Base-by-base conservation (phyloP, 2,113 vertebrate genomes). In the Tor tambroides region DNA sequence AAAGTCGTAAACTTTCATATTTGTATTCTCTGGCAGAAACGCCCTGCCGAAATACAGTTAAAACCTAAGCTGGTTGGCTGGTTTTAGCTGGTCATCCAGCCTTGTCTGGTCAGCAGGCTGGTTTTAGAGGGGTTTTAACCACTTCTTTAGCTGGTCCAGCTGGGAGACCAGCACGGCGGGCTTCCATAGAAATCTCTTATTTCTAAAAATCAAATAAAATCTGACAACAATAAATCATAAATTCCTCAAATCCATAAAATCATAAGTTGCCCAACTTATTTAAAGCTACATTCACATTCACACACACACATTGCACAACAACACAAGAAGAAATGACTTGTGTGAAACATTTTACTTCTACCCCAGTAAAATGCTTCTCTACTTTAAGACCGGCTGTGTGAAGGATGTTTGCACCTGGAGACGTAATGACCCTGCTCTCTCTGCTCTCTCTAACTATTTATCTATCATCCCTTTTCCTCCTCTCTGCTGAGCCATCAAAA, bases 401-500 rank as follows among this genome's bases (percentile, higher is more conserved):
- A 61, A 23, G 59, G 41, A 85, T 78, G 65, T 72, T 86, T 87
- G 54, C 51, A 80, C 79, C 86, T 83, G 67, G 83, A 84, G 49
- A 84, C 49, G 59, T 72, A 72, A 84, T 38, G 69, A 23, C 35
- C 46, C 41, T 30, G 21, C 74, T 85, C 32, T 46, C 82, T 72
- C 72, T 17, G 26, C 74, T 84, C 46, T 43, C 76, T 61, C 74
- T 17, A 65, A 46, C 59, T 83, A 26, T 78, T 65, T 86, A 81
- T 78, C 61, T 85, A 38, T 61, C 49, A 28, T 80, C 75, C 23
- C 28, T 80, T 69, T 80, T 41, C 49, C 83, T 67, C 61, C 46
- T 67, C 61, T 77, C 32, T 94, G 94, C 93, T 94, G 93, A 94
- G 90, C 91, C 91, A 92, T 94, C 92, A 92, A 87, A 94, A 94